Conservation (phyloP, 2,113 vertebrate genomes). For the Synchiropus splendidus region DNA sequence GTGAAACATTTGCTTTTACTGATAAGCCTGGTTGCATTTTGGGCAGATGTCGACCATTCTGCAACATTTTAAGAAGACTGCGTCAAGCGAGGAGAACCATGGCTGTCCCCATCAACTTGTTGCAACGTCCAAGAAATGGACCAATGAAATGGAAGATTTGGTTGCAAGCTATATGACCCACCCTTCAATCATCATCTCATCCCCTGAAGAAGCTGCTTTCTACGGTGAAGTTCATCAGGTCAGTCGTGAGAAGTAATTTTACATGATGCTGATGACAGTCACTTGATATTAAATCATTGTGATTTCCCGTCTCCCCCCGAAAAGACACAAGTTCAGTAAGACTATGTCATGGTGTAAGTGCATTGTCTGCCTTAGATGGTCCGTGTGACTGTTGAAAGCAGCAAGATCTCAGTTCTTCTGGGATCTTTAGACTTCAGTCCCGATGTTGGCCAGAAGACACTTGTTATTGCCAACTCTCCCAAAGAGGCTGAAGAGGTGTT, state of each 20-base stretch:
- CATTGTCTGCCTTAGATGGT: constrained; percentile 60
- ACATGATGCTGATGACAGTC: no score
- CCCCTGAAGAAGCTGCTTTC: constrained; percentile 76
- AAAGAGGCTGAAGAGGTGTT: constrained; percentile 75
- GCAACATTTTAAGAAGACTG: constrained; percentile 70
- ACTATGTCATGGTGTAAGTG: neutral
- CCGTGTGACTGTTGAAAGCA: constrained; percentile 64
- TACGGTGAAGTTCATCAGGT: constrained; percentile 86
- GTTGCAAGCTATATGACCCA: constrained; percentile 69
- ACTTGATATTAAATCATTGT: neutral
- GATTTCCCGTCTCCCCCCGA: neutral
- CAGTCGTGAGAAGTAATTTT: constrained; percentile 7
- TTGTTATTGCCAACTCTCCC: constrained; percentile 71
- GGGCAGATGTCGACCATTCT: constrained; percentile 73
- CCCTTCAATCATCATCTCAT: constrained; percentile 72
- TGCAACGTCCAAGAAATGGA: constrained; percentile 73
- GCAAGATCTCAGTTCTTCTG: constrained; percentile 69
- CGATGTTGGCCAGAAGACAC: constrained; percentile 70
- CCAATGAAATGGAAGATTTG: constrained; percentile 55
- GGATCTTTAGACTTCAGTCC: constrained; percentile 66
- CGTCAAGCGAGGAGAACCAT: constrained; percentile 38
- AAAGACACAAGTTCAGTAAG: no score
- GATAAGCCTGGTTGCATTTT: neutral
- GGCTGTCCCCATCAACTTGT: constrained; percentile 69
- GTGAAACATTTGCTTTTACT: neutral